phyloP scores from a whole-genome alignment of 1,140 invertebrate species.

The Drosophila jambulina region DNA sequence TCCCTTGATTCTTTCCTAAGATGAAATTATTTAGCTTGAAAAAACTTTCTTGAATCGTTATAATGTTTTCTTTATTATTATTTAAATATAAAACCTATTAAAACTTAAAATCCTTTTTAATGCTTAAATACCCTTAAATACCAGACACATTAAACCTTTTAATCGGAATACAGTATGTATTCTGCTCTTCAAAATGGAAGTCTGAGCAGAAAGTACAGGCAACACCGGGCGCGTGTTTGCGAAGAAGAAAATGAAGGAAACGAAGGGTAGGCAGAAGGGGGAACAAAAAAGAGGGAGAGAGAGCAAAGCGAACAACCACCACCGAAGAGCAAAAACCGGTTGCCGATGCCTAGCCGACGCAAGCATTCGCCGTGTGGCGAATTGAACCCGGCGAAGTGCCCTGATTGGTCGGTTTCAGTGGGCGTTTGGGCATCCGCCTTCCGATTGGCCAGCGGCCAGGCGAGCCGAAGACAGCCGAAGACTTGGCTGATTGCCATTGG shows the following conservation, averaged over 20 bases:
- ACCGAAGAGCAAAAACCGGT: constrained; percentile 45
- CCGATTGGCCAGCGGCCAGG: constrained; percentile 13
- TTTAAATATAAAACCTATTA: background rate
- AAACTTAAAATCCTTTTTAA: background rate
- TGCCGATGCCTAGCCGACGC: constrained; percentile 38
- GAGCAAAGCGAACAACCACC: constrained; percentile 24
- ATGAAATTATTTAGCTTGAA: no score
- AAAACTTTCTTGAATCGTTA: no score
- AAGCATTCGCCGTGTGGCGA: constrained; percentile 37
- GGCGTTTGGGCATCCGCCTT: constrained; percentile 1
- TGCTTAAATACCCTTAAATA: background rate
- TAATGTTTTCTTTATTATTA: no score
- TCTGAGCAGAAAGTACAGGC: constrained; percentile 45
- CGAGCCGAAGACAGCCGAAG: constrained; percentile 39
- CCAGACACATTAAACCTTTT: background rate
- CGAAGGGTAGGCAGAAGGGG: constrained; percentile 3
- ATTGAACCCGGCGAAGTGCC: constrained; percentile 5
- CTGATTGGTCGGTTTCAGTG: constrained; percentile 29
- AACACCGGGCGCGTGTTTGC: constrained; percentile 4
- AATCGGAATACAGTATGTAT: background rate
- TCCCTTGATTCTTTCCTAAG: no score
- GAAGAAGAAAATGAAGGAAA: constrained; percentile 48
- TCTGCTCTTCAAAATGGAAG: constrained; percentile 32
- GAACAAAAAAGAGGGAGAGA: constrained; percentile 14
- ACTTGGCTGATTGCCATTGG: constrained; percentile 5